phyloP scores from a whole-genome alignment of 2,888 invertebrate species.

The Platycheirus albimanus region DNA sequence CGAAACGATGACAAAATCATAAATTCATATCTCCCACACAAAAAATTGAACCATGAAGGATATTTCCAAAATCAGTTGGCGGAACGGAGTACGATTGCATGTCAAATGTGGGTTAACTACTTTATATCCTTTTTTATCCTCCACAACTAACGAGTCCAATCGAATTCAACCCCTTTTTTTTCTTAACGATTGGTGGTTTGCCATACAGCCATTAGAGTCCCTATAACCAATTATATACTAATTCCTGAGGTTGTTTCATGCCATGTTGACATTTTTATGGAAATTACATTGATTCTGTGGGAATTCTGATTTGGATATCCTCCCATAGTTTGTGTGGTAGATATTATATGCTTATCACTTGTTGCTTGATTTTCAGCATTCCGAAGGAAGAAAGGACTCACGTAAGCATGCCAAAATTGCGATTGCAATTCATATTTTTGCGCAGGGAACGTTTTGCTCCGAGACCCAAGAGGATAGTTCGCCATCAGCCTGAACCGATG shows the following conservation, averaged over 20 bases:
- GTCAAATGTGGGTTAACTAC: conserved; percentile 64
- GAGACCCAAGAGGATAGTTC: conserved; percentile 86
- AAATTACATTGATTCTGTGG: conserved; percentile 40
- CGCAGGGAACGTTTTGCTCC: conserved; percentile 87
- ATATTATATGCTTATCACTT: conserved; percentile 17
- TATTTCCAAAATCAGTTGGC: conserved; percentile 3
- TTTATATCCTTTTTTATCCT: conserved; percentile 20
- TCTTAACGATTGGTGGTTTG: conserved; percentile 13
- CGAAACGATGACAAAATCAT: conserved; percentile 67
- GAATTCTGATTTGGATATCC: conserved; percentile 29
- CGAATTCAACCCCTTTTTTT: conserved; percentile 4
- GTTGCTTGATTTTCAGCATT: conserved; percentile 76
- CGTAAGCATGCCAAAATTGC: conserved; percentile 86
- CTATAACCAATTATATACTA: conserved; percentile 66
- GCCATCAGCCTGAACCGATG: conserved; percentile 86
- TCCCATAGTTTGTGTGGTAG: not conserved
- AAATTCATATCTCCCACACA: conserved; percentile 38
- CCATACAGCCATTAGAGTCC: conserved; percentile 20
- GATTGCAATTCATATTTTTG: conserved; percentile 89
- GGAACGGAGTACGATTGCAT: conserved; percentile 57
- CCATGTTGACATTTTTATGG: conserved; percentile 68
- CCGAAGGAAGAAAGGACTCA: conserved; percentile 82
- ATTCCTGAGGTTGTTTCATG: conserved; percentile 64
- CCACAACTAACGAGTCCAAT: conserved; percentile 41
- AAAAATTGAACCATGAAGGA: conserved; percentile 11